These are phyloP conservation scores for Pogonognathellus flavescens DNA, from an alignment of 1,140 invertebrate species.

Conservation along the genomic window DNA sequence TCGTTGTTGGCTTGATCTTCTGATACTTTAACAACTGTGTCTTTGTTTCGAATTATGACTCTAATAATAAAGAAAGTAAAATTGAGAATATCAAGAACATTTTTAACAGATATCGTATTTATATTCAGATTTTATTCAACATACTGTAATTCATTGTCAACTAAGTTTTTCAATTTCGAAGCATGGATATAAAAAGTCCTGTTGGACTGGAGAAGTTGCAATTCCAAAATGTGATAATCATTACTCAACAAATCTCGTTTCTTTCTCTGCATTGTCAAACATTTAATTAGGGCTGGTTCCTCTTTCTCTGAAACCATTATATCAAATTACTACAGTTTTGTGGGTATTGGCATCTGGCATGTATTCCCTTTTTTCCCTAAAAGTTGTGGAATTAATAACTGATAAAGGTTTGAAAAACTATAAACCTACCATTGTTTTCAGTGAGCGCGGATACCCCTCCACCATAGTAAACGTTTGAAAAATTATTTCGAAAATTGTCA, in stretches of 20 bases:
- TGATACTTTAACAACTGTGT: no score
- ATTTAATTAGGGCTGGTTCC: neutral
- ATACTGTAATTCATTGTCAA: neutral
- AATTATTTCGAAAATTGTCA: no score
- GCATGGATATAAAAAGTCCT: neutral
- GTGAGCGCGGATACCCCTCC: no score
- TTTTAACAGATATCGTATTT: neutral
- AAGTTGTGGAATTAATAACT: no score
- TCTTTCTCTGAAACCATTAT: neutral
- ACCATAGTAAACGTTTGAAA: no score
- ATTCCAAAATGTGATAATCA: neutral
- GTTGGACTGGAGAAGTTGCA: neutral
- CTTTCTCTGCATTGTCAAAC: neutral
- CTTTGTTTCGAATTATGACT: no score
- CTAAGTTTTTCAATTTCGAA: neutral
- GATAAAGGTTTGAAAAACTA: no score
- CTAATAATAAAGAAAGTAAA: no score
- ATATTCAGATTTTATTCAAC: neutral
- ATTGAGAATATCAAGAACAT: neutral
- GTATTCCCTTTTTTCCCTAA: no score
- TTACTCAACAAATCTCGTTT: neutral
- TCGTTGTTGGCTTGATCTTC: no score
- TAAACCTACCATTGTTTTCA: no score
- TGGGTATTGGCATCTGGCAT: constrained; percentile 52
- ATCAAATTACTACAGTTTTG: no score